Evolutionary conservation across 2,888 invertebrate genomes (phyloP), one percentile per base, ranked within the genome.

Genomic region (Thereva nobilitata): DNA sequence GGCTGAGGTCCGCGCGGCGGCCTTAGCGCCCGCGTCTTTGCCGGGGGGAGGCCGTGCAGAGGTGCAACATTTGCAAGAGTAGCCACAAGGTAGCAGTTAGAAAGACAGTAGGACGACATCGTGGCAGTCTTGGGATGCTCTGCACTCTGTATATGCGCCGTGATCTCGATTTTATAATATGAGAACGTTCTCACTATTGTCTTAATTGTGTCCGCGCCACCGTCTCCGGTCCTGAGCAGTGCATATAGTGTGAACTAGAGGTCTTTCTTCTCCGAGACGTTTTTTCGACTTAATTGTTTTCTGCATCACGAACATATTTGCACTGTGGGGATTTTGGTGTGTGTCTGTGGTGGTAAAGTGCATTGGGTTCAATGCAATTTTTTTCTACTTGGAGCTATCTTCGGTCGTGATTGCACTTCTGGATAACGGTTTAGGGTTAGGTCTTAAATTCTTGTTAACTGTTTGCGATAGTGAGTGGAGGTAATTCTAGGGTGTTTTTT

Each of bases 121-220:
- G 9, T 44, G n/a, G 10, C 9, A 9, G 9, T 42, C 7, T 42
- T 7, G 9, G 9, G 9, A 42, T 42, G 42, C 64, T 10, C 42
- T 10, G 23, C 38, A 54, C 44, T 41, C n/a, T 64, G 59, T 53
- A 41, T 64, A 37, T 63, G 52, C 54, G 49, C 53, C 54, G 44
- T 67, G 68, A 78, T 78, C 76, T 78, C 78, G 78, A 77, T 79
- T 79, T 78, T 77, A 77, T 77, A 77, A 77, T 79, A 79, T 80
- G 80, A 80, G 80, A 80, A 80, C 76, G 76, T 80, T 80, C 80
- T 79, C 80, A 80, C 80, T 78, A 80, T 80, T 80, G 80, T 80
- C 74, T 79, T 71, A 63, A 66, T 68, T 68, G 23, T 23, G 70
- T 68, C 68, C 56, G 64, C 70, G 38, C 12, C 50, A 52, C 47